Conservation (phyloP, 2,888 invertebrate species). For the Ganaspis brasiliensis region DNA sequence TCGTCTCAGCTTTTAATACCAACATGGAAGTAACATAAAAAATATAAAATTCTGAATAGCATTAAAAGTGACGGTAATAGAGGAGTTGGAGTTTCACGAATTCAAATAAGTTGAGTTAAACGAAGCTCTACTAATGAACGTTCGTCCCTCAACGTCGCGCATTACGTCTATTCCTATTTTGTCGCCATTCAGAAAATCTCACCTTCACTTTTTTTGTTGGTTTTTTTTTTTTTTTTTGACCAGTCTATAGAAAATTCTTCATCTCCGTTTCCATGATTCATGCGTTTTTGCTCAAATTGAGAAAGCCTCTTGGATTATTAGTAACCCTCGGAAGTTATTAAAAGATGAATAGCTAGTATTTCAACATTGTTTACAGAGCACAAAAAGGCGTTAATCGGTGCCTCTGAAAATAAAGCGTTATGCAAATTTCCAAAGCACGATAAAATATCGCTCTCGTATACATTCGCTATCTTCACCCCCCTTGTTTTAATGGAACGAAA, state of each 20-base stretch:
- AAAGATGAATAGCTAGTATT: constrained; percentile 16
- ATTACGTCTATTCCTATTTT: constrained; percentile 25
- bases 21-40: constrained; percentile 27
- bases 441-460: constrained; percentile 25
- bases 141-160: constrained; percentile 19
- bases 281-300: neutral
- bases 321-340: constrained; percentile 4
- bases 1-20: constrained; percentile 24
- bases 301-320: constrained; percentile 7
- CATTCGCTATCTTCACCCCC: neutral
- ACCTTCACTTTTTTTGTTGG: neutral
- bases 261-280: neutral
- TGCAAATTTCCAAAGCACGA: constrained; percentile 14
- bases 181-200: constrained; percentile 38
- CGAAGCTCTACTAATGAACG: constrained; percentile 34
- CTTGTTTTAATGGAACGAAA: neutral
- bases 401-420: constrained; percentile 6
- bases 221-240: neutral
- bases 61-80: constrained; percentile 27
- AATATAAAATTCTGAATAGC: constrained; percentile 31
- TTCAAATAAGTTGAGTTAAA: constrained; percentile 37
- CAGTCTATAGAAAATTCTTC: neutral
- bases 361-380: neutral
- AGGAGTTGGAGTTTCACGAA: constrained; percentile 25
- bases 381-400: constrained; percentile 1